Base-by-base conservation (phyloP, 2,797 vertebrate species). In the Botia kubotai region DNA sequence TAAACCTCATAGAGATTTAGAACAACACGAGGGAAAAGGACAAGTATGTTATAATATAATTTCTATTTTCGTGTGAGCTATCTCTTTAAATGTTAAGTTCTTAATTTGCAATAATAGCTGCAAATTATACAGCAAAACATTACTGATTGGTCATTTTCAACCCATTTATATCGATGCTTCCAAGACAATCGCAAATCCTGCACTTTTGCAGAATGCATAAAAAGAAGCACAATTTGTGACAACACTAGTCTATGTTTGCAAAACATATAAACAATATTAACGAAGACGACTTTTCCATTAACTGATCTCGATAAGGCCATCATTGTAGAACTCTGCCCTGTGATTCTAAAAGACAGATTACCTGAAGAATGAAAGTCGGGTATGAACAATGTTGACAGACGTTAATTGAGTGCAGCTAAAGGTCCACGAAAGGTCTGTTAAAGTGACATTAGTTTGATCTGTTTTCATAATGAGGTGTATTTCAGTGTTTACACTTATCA, bases 301-400 rank as follows among this genome's bases (percentile, higher is more conserved):
- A 10, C 12, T 12, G 3, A 21, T 26, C 58, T 14, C 21, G 1
- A 13, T 60, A 60, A 60, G 23, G 58, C 11, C 26, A 16, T 63
- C 10, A 33, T 7, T 68, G 65, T 13, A 43, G n/a, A 66, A 8
- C 14, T 17, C 23, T 63, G 43, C 43, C 43, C 8, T 5, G 10
- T 46, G 10, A 46, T 46, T 46, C 8, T 39, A 39, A 33, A 33
- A 68, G 36, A 52, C 7, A 39, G n/a, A 14, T 16, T 79, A 29
- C 65, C 53, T 79, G 77, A 73, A 3, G 1, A 72, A 62, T 26
- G 72, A 8, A 52, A 10, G 48, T 14, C 1, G 10, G 55, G 70
- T 43, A 26, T 8, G 16, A 73, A 33, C 52, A 48, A 33, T 80
- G 71, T 80, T 74, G 71, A 68, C 79, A 66, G 69, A 77, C 82